A percentile compares a stretch with the other conserved stretches of the same genome.
These are phyloP conservation scores for Parnassius glacialis DNA, from an alignment of 2,888 invertebrate species.

Conservation along the genomic window DNA sequence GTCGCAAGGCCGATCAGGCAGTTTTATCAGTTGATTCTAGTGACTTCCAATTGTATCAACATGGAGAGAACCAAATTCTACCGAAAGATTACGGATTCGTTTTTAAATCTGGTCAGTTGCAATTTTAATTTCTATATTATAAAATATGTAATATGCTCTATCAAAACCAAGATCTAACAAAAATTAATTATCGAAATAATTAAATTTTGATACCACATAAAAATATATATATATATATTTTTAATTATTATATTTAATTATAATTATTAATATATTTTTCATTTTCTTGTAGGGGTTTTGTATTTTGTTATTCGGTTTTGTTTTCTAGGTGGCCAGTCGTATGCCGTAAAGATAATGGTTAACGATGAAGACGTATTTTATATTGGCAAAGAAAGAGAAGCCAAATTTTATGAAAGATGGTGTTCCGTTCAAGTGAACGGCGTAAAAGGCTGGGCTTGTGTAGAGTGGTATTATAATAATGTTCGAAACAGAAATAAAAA, in stretches of 20 bases:
- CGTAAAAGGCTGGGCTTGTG: slow-evolving; percentile 82
- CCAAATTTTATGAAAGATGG: slow-evolving; percentile 81
- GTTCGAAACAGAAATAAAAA: slow-evolving; percentile 16
- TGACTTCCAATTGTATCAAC: slow-evolving; percentile 81
- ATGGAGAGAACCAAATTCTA: slow-evolving; percentile 80
- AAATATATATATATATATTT: too few species aligned
- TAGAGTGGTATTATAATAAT: slow-evolving; percentile 85
- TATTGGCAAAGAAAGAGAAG: slow-evolving; percentile 81
- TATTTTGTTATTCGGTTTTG: background rate
- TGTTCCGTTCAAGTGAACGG: slow-evolving; percentile 82
- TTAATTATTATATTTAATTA: too few species aligned
- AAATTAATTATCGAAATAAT: too few species aligned
- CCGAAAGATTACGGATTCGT: slow-evolving; percentile 83
- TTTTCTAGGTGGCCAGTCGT: slow-evolving; percentile 68
- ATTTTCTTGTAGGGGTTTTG: background rate
- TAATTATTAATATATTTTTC: too few species aligned
- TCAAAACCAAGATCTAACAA: too few species aligned
- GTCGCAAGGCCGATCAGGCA: slow-evolving; percentile 64
- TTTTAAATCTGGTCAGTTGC: slow-evolving; percentile 75
- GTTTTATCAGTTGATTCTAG: slow-evolving; percentile 72
- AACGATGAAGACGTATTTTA: slow-evolving; percentile 78
- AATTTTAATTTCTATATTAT: background rate
- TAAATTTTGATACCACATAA: too few species aligned
- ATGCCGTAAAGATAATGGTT: slow-evolving; percentile 76
- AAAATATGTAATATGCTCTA: too few species aligned